Evolutionary conservation across 2,797 vertebrate species (phyloP).

Genomic region (Halcyon smyrnensis): DNA sequence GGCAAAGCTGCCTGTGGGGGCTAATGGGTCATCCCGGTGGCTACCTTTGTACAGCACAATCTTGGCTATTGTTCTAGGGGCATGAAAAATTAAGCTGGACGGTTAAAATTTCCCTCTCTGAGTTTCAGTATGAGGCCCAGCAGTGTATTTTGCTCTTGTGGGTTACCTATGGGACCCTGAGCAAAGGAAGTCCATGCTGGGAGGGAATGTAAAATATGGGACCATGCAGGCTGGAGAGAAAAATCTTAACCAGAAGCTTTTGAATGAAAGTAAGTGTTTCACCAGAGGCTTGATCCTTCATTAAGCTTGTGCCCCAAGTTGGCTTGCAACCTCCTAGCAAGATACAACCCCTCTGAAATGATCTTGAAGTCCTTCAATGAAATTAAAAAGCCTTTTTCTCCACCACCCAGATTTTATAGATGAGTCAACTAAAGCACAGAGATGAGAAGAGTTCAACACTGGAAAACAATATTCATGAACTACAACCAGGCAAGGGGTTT

Average conservation of each 20-base stretch:
- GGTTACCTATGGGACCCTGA: conserved; percentile 1
- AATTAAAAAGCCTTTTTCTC: not conserved
- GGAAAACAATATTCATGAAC: not conserved
- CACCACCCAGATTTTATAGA: not conserved
- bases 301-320: not conserved
- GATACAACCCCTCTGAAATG: not conserved
- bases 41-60: not conserved
- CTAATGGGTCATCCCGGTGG: rapidly evolving
- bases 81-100: not conserved
- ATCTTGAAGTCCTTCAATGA: not conserved
- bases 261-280: not conserved
- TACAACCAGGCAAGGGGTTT: not conserved
- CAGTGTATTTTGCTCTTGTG: not conserved
- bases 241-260: not conserved
- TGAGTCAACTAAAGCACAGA: not conserved
- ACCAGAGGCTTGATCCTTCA: not conserved
- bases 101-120: not conserved
- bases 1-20: not conserved
- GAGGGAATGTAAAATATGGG: conserved; percentile 22
- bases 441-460: not conserved
- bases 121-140: not conserved
- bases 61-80: not conserved
- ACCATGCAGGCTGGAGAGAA: not conserved
- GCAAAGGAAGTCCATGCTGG: conserved; percentile 54
- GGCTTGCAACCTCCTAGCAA: not conserved